phyloP scores from a whole-genome alignment of 2,888 invertebrate species.

The Ochropleura leucogaster region DNA sequence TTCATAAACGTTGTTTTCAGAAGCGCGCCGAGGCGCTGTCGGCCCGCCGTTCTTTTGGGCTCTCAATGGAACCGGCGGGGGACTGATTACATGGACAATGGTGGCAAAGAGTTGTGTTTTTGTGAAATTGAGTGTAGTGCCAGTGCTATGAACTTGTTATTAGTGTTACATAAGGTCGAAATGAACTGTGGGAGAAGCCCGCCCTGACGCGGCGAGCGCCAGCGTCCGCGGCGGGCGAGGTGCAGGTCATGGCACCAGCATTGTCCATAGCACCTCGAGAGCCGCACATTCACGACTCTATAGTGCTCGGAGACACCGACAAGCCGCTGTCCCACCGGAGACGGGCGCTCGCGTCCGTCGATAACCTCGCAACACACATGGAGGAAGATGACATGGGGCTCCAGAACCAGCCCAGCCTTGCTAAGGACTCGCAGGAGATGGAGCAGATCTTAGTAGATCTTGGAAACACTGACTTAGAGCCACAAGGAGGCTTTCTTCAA shows the following conservation, averaged over 20 bases:
- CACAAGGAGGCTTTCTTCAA: slow-evolving; percentile 93
- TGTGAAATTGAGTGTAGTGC: slow-evolving; percentile 79
- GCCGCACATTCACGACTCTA: slow-evolving; percentile 77
- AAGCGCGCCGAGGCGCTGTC: slow-evolving; percentile 82
- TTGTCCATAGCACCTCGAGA: slow-evolving; percentile 93
- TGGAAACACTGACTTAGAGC: slow-evolving; percentile 90
- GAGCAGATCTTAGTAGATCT: slow-evolving; percentile 92
- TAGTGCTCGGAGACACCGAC: slow-evolving; percentile 75
- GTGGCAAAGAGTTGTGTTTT: slow-evolving; percentile 66
- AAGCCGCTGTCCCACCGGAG: slow-evolving; percentile 76
- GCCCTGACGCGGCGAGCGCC: slow-evolving; percentile 84
- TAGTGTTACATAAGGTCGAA: slow-evolving; percentile 85
- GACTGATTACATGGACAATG: slow-evolving; percentile 78
- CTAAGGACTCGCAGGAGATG: slow-evolving; percentile 91
- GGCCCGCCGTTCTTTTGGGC: slow-evolving; percentile 71
- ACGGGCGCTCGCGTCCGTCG: slow-evolving; percentile 89
- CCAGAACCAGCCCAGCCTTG: slow-evolving; percentile 89
- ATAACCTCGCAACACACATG: slow-evolving; percentile 89
- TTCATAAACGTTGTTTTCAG: slow-evolving; percentile 86
- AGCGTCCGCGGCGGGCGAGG: slow-evolving; percentile 83
- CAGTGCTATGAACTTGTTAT: slow-evolving; percentile 78
- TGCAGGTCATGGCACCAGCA: slow-evolving; percentile 98
- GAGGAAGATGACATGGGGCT: slow-evolving; percentile 91
- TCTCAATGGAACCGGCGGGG: slow-evolving; percentile 84
- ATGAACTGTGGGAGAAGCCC: slow-evolving; percentile 81